Percentiles rank a stretch among this genome's conserved stretches.
These are phyloP conservation scores for Meles meles DNA, from an alignment of 2,113 vertebrate species.

Conservation along the genomic window DNA sequence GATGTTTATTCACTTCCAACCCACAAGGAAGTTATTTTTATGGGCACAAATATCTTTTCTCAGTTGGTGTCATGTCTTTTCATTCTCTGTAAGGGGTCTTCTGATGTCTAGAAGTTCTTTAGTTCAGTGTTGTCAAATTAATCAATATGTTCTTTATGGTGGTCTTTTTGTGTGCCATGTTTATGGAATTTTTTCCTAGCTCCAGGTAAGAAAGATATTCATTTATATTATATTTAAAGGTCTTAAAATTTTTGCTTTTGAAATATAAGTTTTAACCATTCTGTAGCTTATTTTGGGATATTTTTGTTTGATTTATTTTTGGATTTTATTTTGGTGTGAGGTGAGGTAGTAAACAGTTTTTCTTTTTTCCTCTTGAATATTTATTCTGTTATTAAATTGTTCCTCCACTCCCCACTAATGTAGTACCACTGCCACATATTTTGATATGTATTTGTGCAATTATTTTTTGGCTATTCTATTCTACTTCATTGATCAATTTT, in stretches of 20 bases:
- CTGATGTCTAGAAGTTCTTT: background rate
- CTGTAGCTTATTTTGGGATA: background rate
- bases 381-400: background rate
- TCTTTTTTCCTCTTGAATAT: background rate
- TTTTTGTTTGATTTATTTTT: slow-evolving; percentile 3
- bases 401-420: background rate
- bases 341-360: background rate
- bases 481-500: background rate
- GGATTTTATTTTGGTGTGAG: background rate
- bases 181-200: background rate
- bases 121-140: background rate
- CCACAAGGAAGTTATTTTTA: background rate
- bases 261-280: background rate
- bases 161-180: background rate
- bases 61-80: background rate
- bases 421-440: background rate
- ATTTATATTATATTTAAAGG: background rate
- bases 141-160: background rate
- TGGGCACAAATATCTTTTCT: background rate
- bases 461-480: background rate
- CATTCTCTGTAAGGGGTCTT: background rate
- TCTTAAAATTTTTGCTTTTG: background rate
- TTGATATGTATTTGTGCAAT: background rate
- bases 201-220: background rate
- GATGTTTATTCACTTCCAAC: background rate